phyloP scores from a whole-genome alignment of 2,888 invertebrate species.

The Itoplectis maculator region DNA sequence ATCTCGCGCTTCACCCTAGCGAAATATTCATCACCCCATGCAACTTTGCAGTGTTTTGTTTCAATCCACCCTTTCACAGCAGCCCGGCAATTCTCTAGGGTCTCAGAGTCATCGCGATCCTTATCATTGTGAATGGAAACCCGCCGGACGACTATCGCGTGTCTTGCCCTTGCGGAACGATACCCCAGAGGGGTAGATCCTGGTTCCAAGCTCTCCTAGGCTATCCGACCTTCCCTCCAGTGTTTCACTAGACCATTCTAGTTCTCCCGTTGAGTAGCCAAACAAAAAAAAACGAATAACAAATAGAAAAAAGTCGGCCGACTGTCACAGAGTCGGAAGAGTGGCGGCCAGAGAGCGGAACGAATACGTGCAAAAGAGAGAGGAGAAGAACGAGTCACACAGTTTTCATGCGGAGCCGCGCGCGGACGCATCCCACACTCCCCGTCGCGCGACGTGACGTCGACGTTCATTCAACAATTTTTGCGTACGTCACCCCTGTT shows the following conservation, averaged over 20 bases:
- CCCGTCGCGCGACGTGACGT: conserved; percentile 78
- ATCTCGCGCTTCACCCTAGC: neutral
- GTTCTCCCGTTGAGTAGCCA: too few relatives aligned
- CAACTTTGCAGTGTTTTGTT: neutral
- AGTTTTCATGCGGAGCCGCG: conserved; percentile 73
- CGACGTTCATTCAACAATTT: conserved; percentile 85
- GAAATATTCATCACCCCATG: neutral
- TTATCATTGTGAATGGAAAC: neutral
- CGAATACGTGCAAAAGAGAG: conserved; percentile 39
- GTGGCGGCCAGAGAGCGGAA: conserved; percentile 33
- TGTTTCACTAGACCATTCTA: neutral
- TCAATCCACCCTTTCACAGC: conserved; percentile 2
- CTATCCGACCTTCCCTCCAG: neutral
- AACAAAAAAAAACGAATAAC: neutral
- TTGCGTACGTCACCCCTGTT: conserved; percentile 82
- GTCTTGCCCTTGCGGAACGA: neutral
- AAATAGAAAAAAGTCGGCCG: neutral
- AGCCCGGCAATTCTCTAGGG: neutral
- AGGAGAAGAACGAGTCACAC: conserved; percentile 69
- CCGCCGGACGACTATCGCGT: neutral
- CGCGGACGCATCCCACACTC: conserved; percentile 29
- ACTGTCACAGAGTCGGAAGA: conserved; percentile 29
- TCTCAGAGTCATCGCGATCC: neutral
- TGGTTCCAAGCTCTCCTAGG: neutral
- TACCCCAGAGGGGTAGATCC: neutral